Percentiles rank a stretch among this genome's conserved stretches.
phyloP scores from a whole-genome alignment of 1,140 invertebrate genomes.

The Drosophila tropicalis region DNA sequence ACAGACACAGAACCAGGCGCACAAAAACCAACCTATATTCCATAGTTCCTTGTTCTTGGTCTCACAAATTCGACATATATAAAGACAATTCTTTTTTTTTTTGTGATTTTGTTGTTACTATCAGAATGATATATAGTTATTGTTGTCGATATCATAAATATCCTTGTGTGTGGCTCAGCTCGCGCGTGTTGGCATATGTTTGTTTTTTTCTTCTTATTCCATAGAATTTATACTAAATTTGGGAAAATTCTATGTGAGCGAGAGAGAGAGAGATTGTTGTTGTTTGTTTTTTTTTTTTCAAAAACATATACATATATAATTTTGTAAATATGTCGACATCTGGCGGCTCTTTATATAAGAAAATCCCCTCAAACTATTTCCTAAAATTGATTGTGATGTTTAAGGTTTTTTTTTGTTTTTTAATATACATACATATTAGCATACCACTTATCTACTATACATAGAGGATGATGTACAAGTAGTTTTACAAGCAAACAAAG shows the following conservation, averaged over 20 bases:
- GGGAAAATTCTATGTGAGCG: constrained; percentile 27
- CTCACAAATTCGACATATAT: background rate
- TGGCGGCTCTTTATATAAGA: constrained; percentile 38
- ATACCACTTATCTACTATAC: constrained; percentile 24
- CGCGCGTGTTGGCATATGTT: constrained; percentile 74
- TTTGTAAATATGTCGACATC: constrained; percentile 80
- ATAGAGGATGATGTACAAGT: constrained; percentile 29
- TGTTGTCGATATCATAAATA: constrained; percentile 7
- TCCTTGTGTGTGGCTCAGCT: constrained; percentile 55
- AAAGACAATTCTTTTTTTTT: background rate
- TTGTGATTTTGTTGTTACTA: background rate
- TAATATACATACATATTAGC: background rate
- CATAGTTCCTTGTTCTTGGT: constrained; percentile 11
- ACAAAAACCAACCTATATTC: constrained; percentile 21
- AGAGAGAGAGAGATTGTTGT: constrained; percentile 45
- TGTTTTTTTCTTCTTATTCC: constrained; percentile 18
- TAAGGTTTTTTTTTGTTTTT: background rate
- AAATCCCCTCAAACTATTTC: background rate
- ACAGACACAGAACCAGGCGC: constrained; percentile 38
- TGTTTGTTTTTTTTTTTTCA: constrained; percentile 17
- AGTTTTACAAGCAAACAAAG: constrained; percentile 14
- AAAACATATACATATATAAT: constrained; percentile 39
- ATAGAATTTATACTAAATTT: constrained; percentile 32
- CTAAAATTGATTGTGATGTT: constrained; percentile 5
- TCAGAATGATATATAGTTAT: background rate